A percentile compares a stretch with the other conserved stretches of the same genome.
These are phyloP conservation scores for Lapara coniferarum DNA, from an alignment of 2,888 invertebrate genomes.

Conservation along the genomic window DNA sequence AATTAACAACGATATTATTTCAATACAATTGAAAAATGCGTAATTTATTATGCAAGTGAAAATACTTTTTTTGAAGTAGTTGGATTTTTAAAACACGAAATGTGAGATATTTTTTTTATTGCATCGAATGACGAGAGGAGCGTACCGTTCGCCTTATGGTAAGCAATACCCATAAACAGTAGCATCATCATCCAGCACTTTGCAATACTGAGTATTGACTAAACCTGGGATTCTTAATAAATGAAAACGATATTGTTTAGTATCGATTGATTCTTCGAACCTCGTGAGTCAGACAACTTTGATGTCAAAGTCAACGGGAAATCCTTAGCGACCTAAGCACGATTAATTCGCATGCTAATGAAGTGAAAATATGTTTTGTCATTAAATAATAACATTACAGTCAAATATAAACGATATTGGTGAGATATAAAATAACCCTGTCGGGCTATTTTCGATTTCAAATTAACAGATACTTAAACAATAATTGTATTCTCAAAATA, in stretches of 20 bases:
- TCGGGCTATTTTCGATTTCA: neutral
- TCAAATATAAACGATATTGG: no score
- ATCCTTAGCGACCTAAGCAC: neutral
- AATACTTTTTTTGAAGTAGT: neutral
- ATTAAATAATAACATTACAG: no score
- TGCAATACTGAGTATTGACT: no score
- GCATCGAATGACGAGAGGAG: no score
- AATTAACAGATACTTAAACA: neutral
- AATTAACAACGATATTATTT: conserved; percentile 4
- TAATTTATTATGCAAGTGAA: no score
- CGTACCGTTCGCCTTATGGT: no score
- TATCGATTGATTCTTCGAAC: conserved; percentile 4
- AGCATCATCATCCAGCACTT: no score
- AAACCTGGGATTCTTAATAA: no score
- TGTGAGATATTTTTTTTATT: no score
- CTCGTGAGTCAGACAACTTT: neutral
- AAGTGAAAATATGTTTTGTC: no score
- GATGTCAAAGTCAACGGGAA: conserved; percentile 4
- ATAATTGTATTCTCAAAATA: neutral
- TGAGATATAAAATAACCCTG: neutral
- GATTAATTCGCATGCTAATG: neutral
- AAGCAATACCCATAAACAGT: no score
- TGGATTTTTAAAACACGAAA: no score
- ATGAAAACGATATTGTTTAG: neutral
- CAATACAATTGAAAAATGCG: neutral